Base-by-base conservation (phyloP, 1,140 invertebrate species). In the Trachymyrmex cornetzi region DNA sequence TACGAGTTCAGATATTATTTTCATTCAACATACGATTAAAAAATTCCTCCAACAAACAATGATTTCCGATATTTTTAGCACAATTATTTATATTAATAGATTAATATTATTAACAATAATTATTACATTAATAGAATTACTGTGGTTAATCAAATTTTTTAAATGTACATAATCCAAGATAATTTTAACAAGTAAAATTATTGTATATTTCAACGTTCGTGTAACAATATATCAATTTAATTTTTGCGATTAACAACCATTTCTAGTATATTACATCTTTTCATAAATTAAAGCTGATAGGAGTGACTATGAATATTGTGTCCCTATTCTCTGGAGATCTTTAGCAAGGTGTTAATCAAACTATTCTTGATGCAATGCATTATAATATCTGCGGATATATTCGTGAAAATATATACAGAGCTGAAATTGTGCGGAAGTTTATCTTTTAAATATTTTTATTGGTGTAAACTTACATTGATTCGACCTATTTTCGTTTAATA, bases 371-470 rank as follows among this genome's bases (percentile, higher is more conserved):
- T 61, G 27, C 55, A 61, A 61, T 24, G 22, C 27, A 19, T 27
- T 24, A 61, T 77, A 27, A 61, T 77, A 27, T 77, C 3, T 22
- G 30, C 34, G 34, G 34, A 61, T 30, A 38, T 9, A 38, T 77
- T 77, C 55, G 27, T n/a, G 22, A 61, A 3, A 61, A 24, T 61
- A 34, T 24, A 19, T 77, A 16, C n/a, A 61, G 0, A 75, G 2
- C 22, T 0, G 38, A 44, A 24, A 2, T 48, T 24, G 38, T 61
- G 34, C 5, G 50, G 3, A 22, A 69, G 30, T 80, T 53, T 53
- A 27, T n/a, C 27, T 24, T 67, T 48, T 34, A 64, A 80, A 80
- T 80, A 55, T 69, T 80, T 9, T 19, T 55, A 55, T 80, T 67
- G 44, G 24, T 53, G 67, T 12, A 55, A 80, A 80, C 67, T 80